Conservation (phyloP, 2,888 invertebrate species). For the Biston betularia region DNA sequence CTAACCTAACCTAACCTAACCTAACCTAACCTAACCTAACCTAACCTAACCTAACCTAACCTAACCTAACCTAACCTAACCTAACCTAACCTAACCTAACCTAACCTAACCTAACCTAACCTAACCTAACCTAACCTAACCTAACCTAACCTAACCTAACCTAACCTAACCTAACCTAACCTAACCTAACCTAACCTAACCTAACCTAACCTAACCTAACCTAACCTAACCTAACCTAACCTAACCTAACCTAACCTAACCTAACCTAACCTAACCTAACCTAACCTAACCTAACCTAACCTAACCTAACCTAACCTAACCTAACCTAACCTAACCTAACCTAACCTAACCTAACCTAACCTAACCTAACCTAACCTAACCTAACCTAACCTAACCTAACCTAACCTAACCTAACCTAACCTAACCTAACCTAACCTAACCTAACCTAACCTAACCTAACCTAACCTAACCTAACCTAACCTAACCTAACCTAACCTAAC, state of each 20-base stretch:
- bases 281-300: conserved; percentile 5
- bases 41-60: conserved; percentile 25
- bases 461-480: conserved; percentile 5
- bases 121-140: conserved; percentile 5
- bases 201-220: conserved; percentile 5
- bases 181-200: conserved; percentile 5
- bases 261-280: conserved; percentile 5
- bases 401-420: conserved; percentile 5
- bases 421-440: conserved; percentile 5
- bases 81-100: conserved; percentile 18
- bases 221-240: conserved; percentile 5
- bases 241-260: conserved; percentile 5
- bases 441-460: conserved; percentile 5
- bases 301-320: conserved; percentile 5
- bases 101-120: conserved; percentile 19
- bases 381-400: conserved; percentile 5
- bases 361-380: conserved; percentile 5
- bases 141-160: conserved; percentile 5
- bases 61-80: conserved; percentile 25
- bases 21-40: conserved; percentile 22
- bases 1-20: conserved; percentile 25
- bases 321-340: conserved; percentile 5
- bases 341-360: conserved; percentile 5
- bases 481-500: conserved; percentile 5
- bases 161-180: conserved; percentile 5